phyloP scores from a whole-genome alignment of 2,113 vertebrate genomes.

The Rhinolophus ferrumequinum region DNA sequence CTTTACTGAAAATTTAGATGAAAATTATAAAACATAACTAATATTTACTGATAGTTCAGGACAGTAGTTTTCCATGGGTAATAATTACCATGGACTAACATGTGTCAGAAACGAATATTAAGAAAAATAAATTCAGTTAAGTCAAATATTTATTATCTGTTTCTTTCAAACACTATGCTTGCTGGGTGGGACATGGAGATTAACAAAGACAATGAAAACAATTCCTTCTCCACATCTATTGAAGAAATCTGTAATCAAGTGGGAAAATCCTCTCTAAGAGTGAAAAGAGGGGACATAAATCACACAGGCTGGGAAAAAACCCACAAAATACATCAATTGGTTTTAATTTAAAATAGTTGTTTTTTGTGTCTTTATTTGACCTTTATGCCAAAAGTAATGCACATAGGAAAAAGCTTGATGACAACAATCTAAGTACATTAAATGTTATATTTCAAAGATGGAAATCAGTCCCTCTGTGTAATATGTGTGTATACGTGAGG shows the following conservation, averaged over 20 bases:
- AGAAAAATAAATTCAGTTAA: background rate
- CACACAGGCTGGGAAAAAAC: background rate
- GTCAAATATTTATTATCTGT: background rate
- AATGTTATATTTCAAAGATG: background rate
- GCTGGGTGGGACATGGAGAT: background rate
- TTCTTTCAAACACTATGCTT: background rate
- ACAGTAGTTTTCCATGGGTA: background rate
- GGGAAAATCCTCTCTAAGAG: background rate
- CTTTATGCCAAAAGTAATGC: background rate
- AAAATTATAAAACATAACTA: background rate
- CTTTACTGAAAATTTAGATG: background rate
- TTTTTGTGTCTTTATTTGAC: background rate
- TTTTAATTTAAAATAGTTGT: background rate
- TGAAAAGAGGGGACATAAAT: background rate
- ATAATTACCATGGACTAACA: background rate
- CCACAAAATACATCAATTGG: background rate
- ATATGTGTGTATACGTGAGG: background rate
- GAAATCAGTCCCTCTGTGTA: background rate
- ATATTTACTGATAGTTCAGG: background rate
- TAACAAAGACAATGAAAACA: background rate
- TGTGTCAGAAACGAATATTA: background rate
- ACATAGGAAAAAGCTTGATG: background rate
- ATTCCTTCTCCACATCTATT: background rate
- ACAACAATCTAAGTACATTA: background rate
- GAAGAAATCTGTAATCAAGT: background rate